A percentile compares a stretch with the other conserved stretches of the same genome.
phyloP scores from a whole-genome alignment of 92 coral and sea anemone species.

The Heteractis magnifica region DNA sequence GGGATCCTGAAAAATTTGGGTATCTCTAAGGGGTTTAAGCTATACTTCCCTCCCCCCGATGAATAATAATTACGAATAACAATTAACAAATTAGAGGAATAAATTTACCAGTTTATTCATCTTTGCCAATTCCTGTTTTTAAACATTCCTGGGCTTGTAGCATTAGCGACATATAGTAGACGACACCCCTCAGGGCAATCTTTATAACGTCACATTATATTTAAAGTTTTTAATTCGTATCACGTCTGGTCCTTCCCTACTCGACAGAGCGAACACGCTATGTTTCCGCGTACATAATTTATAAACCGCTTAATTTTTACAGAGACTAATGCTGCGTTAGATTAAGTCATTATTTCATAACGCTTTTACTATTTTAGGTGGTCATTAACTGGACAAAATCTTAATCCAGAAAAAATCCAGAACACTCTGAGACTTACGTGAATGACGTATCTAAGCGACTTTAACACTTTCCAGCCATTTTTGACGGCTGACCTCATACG shows the following conservation, averaged over 20 bases:
- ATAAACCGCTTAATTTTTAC: neutral
- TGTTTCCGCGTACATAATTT: neutral
- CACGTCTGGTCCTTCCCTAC: neutral
- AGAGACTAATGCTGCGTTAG: neutral
- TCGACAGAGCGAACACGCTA: neutral
- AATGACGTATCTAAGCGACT: constrained; percentile 38
- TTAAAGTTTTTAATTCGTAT: neutral
- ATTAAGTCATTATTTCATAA: neutral
- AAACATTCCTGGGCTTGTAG: no score
- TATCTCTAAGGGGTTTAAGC: no score
- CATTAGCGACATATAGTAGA: no score
- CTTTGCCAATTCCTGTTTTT: no score
- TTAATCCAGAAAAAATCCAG: neutral
- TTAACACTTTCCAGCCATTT: constrained; percentile 10
- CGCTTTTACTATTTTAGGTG: neutral
- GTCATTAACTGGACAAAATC: neutral
- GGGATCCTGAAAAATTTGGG: no score
- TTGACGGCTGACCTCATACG: constrained; percentile 31
- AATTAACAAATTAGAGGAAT: no score
- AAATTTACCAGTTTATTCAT: no score
- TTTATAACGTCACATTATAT: neutral
- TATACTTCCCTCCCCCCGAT: no score
- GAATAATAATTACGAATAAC: no score
- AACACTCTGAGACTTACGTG: constrained; percentile 2
- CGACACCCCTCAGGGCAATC: neutral